These are phyloP conservation scores for Eurosta solidaginis DNA, from an alignment of 1,140 invertebrate genomes.

Conservation along the genomic window DNA sequence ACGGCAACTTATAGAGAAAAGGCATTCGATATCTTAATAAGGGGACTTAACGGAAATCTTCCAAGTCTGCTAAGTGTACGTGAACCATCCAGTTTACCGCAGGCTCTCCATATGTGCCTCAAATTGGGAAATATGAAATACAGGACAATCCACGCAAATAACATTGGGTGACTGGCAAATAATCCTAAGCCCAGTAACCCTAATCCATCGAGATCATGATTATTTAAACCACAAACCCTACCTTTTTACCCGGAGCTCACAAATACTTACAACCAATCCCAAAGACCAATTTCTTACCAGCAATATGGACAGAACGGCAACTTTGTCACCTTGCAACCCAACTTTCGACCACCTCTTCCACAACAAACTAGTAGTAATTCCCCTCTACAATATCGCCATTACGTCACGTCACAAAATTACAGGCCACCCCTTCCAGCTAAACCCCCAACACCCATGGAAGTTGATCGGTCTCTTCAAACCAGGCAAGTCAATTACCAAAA, in stretches of 20 bases:
- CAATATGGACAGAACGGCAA: not conserved
- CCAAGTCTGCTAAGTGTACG: too few species aligned
- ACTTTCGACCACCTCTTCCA: not conserved
- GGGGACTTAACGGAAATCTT: not conserved
- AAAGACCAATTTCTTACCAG: not conserved
- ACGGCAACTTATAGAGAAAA: not conserved
- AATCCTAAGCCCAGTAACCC: not conserved
- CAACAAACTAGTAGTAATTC: too few species aligned
- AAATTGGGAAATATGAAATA: too few species aligned
- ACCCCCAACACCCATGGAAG: not conserved
- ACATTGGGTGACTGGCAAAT: too few species aligned
- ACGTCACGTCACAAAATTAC: not conserved
- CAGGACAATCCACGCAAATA: too few species aligned
- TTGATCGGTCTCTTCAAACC: not conserved
- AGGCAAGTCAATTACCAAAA: not conserved
- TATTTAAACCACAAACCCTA: not conserved
- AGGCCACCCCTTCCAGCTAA: not conserved
- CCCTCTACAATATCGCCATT: too few species aligned
- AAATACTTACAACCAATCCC: not conserved
- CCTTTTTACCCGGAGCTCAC: not conserved
- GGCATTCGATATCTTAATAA: not conserved
- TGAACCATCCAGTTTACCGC: too few species aligned
- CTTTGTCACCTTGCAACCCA: not conserved
- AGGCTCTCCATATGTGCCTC: too few species aligned
- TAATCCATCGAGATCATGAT: not conserved